A percentile compares a stretch with the other conserved stretches of the same genome.
These are phyloP conservation scores for Drosophila suzukii DNA, from an alignment of 1,140 invertebrate species.

Conservation along the genomic window DNA sequence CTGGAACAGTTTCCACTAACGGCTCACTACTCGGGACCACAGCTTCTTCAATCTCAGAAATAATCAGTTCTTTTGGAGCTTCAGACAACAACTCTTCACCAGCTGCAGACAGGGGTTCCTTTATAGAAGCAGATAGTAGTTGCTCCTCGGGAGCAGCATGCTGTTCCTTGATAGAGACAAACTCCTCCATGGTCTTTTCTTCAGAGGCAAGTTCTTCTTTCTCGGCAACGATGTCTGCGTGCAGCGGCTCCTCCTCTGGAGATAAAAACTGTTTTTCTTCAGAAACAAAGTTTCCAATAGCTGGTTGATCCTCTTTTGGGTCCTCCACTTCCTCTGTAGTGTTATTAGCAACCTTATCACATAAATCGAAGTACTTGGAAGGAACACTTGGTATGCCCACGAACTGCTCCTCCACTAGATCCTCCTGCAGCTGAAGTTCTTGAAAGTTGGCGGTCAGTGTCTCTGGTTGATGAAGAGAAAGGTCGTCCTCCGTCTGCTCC, in stretches of 20 bases:
- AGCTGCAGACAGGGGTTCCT: neutral
- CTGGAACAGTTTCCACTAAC: neutral
- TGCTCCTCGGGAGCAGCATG: constrained; percentile 4
- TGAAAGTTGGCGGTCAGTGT: constrained; percentile 33
- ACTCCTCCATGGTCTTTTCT: neutral
- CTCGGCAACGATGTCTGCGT: constrained; percentile 12
- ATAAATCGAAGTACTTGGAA: neutral
- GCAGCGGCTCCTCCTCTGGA: neutral
- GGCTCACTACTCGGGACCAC: neutral
- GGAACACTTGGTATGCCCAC: neutral
- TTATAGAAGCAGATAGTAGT: neutral
- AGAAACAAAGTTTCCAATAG: neutral
- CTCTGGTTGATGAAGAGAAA: constrained; percentile 20
- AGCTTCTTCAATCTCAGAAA: neutral
- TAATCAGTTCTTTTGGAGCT: neutral
- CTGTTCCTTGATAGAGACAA: constrained; percentile 10
- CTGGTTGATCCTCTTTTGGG: too few species aligned
- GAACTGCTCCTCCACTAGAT: constrained; percentile 41
- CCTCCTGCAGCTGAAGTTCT: constrained; percentile 47
- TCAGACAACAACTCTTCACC: neutral
- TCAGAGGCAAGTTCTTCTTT: neutral
- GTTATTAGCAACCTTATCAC: constrained; percentile 1
- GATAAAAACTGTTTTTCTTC: neutral
- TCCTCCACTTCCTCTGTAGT: neutral
- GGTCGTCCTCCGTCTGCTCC: constrained; percentile 5